Evolutionary conservation across 1,140 invertebrate species (phyloP), one percentile per base, ranked within the genome.

Genomic region (Neotoxoptera formosana): DNA sequence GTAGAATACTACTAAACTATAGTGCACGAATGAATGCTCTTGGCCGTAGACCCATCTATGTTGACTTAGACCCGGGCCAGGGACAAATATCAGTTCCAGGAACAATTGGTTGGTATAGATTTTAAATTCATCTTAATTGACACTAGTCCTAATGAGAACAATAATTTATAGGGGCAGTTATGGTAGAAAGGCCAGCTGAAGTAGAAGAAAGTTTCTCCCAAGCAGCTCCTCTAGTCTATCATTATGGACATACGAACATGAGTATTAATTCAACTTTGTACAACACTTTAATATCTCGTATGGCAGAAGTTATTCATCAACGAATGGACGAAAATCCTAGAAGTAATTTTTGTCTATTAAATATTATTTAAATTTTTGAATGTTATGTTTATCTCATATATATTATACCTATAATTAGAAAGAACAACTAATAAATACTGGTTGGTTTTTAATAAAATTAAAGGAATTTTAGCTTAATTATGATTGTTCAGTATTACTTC

Each of bases 51-150:
- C 98, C 99, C 0, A 97, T 99, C 93, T 99, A 97, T 95, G 98
- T 99, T 7, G 99, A 99, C 95, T 95, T 99, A 30, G 99, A 99
- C 96, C 98, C 99, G 21, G 99, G 98, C 21, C 99, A 99, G 96
- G 99, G 98, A 6, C 96, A 97, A 67, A 98, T 99, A 94, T 98
- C 98, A 45, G 97, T 99, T 90, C 98, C 99, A 23, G 98, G 98
- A 30, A 99, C 98, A 84, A 96, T 99, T 90, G 98, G 97, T 97
- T 94, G 94, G 95, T 94, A 93, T 86, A 41, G 34, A 76, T 48
- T 23, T 76, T 53, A 88, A 48, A 88, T 17, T 93, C 81, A 90
- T 83, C 84, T 1, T 87, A 48, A 9, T 92, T 47, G 23, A 76
- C 25, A 60, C 7, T 41, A 84, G 45, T 34, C 23, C 34, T 67